Evolutionary conservation across 2,888 invertebrate species (phyloP).

Genomic region (Rugalucina vietnamica): DNA sequence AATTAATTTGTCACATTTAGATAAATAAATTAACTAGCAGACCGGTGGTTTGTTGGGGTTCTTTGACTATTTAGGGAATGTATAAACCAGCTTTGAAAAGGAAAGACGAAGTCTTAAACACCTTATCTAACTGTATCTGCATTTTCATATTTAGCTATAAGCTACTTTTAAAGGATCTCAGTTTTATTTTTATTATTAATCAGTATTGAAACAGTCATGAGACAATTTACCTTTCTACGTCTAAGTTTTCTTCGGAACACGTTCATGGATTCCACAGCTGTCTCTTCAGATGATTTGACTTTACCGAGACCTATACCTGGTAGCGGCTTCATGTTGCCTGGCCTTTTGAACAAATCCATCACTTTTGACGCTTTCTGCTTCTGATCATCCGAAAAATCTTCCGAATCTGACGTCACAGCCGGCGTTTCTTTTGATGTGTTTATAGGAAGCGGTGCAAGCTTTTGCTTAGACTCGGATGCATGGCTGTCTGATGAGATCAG

Average conservation of each 20-base stretch:
- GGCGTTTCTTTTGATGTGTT: background rate
- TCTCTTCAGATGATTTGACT: conserved; percentile 22
- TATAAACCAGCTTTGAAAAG: no score
- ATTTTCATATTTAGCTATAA: no score
- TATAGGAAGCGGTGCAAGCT: background rate
- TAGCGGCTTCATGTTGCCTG: conserved; percentile 19
- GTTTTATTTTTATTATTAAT: no score
- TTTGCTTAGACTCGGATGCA: background rate
- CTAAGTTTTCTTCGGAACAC: conserved; percentile 23
- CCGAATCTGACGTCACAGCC: conserved; percentile 7
- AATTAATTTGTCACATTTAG: no score
- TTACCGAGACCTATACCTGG: conserved; percentile 8
- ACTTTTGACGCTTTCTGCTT: conserved; percentile 37
- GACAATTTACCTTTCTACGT: conserved; percentile 39
- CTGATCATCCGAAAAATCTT: conserved; percentile 37
- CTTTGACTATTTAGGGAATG: no score
- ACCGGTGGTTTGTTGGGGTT: no score
- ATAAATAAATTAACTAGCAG: no score
- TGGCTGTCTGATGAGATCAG: background rate
- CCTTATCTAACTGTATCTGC: no score
- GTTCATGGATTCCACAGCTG: conserved; percentile 16
- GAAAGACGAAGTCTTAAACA: no score
- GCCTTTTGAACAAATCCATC: conserved; percentile 46
- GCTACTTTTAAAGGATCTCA: no score
- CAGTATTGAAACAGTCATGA: no score